These are phyloP conservation scores for Hiodon tergisus DNA, from an alignment of 2,113 vertebrate species.

Conservation along the genomic window DNA sequence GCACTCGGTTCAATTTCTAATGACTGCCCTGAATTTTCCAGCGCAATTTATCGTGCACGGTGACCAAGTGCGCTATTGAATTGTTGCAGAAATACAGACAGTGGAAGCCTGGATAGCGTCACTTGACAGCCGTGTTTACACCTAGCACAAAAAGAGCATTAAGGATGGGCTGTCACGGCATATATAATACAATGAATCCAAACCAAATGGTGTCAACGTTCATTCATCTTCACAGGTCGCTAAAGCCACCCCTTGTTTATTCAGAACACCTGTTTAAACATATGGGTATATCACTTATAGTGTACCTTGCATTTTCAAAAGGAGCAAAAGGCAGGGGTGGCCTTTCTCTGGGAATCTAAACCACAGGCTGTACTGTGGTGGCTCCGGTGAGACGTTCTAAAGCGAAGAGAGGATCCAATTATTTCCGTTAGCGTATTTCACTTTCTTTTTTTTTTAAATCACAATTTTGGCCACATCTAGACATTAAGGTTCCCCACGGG, in stretches of 20 bases:
- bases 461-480: too few species aligned
- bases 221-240: conserved; percentile 46
- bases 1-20: background rate
- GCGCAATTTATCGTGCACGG: conserved; percentile 16
- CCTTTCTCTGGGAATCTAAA: too few species aligned
- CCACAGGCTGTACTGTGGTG: too few species aligned
- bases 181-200: conserved; percentile 44
- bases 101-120: background rate
- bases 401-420: too few species aligned
- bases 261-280: conserved; percentile 30
- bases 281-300: conserved; percentile 18
- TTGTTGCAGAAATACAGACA: conserved; percentile 1
- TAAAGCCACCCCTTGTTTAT: conserved; percentile 29
- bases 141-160: conserved; percentile 45
- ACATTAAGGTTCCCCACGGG: too few species aligned
- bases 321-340: background rate
- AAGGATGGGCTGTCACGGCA: conserved; percentile 43
- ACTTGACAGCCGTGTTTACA: conserved; percentile 58
- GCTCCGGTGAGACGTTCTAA: too few species aligned
- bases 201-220: conserved; percentile 49
- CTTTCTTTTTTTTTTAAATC: too few species aligned
- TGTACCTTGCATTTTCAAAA: conserved; percentile 3
- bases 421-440: too few species aligned
- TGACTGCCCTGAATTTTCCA: background rate
- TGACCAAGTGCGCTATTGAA: conserved; percentile 26